Evolutionary conservation across 2,888 invertebrate genomes (phyloP), one percentile per base, ranked within the genome.

Genomic region (Alloplasta piceator): DNA sequence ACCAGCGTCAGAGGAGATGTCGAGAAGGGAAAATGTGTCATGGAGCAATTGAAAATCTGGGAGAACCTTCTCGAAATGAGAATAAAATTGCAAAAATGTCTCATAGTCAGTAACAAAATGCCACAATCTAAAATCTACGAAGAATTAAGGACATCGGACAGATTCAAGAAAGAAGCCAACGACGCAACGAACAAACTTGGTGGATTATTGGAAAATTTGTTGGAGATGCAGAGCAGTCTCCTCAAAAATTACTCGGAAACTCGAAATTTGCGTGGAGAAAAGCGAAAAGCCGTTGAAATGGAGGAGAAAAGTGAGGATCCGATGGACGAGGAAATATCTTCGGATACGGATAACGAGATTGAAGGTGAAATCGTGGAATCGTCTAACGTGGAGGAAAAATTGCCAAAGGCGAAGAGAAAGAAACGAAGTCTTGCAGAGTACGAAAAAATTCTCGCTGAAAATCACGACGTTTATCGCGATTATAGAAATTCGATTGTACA

Each of bases 21-120:
- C 0, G 94, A 95, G 85, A 96, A 96, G 89, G 96, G 96, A 0
- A 91, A 93, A 10, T 94, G 95, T 88, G 95, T 96, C 0, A 93
- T 95, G 88, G 96, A 95, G 86, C 96, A 97, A 89, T 90, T 96
- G 39, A 93, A 94, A 50, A 89, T 98, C 1, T 98, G 98, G 97
- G 98, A 98, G 90, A 95, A 94, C 73, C 91, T 98, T 4, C 91
- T 98, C 36, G 98, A 98, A 92, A 94, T 96, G 90, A 94, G 98
- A 84, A 98, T 98, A 86, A 96, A 97, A 89, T 92, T 98, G 36
- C 98, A 98, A 91, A 97, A 98, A 90, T 94, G 96, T 87, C 91
- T 98, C 68, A 92, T 94, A 56, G 94, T 95, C 10, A 94, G 96
- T 0, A 98, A 98, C 91, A 95, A 95, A 89, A 93, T 98, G 92